A percentile compares a stretch with the other conserved stretches of the same genome.
Evolutionary conservation across 2,888 invertebrate genomes (phyloP).

Genomic region (Empis stercorea): DNA sequence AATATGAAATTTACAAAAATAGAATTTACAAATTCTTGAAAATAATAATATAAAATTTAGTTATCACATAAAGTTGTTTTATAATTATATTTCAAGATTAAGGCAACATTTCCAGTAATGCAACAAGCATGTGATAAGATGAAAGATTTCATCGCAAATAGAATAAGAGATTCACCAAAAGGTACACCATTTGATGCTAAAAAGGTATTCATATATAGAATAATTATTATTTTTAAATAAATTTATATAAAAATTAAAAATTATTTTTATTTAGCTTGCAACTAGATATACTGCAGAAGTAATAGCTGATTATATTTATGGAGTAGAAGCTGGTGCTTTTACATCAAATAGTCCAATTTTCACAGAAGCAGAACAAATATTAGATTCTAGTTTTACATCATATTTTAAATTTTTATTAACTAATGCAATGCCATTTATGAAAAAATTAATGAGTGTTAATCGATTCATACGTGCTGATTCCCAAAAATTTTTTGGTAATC

Average conservation of each 20-base stretch:
- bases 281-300: slow-evolving; percentile 35
- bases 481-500: slow-evolving; percentile 31
- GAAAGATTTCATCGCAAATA: slow-evolving; percentile 30
- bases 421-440: slow-evolving; percentile 11
- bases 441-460: slow-evolving; percentile 16
- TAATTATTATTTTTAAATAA: no score
- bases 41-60: no score
- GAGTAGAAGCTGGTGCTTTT: slow-evolving; percentile 30
- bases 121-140: slow-evolving; percentile 34
- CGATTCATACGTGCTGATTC: slow-evolving; percentile 41
- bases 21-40: no score
- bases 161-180: slow-evolving; percentile 19
- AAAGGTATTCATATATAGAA: slow-evolving; percentile 20
- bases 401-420: not conserved
- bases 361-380: slow-evolving; percentile 8
- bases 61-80: no score
- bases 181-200: slow-evolving; percentile 33
- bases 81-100: slow-evolving; percentile 25
- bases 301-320: slow-evolving; percentile 37
- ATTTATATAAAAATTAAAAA: not conserved
- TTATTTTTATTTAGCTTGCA: slow-evolving; percentile 16
- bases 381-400: slow-evolving; percentile 21
- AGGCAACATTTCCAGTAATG: slow-evolving; percentile 39
- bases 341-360: slow-evolving; percentile 21
- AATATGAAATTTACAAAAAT: no score